These are phyloP conservation scores for Mus pahari DNA, from an alignment of 2,113 vertebrate genomes.

Conservation along the genomic window DNA sequence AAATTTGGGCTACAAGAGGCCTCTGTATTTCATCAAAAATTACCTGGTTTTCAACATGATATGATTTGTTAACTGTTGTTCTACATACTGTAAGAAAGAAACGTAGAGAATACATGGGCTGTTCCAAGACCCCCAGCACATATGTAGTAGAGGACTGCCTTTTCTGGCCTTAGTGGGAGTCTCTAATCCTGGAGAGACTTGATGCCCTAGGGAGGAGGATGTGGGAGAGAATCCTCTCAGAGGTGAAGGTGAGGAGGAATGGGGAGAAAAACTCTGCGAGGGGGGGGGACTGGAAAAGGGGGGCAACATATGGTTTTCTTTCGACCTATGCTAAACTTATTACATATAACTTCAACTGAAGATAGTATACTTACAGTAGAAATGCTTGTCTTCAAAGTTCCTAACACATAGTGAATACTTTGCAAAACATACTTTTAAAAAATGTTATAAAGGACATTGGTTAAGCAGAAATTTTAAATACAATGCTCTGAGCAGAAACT, in stretches of 20 bases:
- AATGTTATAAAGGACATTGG: background rate
- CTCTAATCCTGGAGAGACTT: no score
- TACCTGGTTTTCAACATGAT: background rate
- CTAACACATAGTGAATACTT: constrained; percentile 11
- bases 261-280: no score
- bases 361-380: background rate
- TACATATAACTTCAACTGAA: background rate
- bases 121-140: no score
- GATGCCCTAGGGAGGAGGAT: no score
- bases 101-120: no score
- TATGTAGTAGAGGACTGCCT: no score
- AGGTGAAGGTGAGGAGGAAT: no score
- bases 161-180: no score
- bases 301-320: background rate
- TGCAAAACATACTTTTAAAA: constrained; percentile 23
- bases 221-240: no score
- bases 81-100: background rate
- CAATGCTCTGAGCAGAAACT: background rate
- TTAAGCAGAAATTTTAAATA: background rate
- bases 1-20: background rate
- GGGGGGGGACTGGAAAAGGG: no score
- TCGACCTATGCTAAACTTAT: background rate
- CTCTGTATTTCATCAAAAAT: constrained; percentile 61
- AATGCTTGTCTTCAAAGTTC: background rate
- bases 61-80: background rate